phyloP scores from a whole-genome alignment of 2,888 invertebrate species.

The Yponomeuta malinellus region DNA sequence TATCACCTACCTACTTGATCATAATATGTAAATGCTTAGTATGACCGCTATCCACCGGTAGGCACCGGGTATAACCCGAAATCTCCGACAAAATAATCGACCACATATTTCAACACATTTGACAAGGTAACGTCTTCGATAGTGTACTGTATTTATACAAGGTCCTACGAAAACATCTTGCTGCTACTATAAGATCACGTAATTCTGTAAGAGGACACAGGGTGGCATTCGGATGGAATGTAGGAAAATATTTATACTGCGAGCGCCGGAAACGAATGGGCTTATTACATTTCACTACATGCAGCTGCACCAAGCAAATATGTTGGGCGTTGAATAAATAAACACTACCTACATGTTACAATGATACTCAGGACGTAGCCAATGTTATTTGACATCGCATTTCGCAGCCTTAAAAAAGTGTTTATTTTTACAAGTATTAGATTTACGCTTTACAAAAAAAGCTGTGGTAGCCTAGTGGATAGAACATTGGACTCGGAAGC shows the following conservation, averaged over 20 bases:
- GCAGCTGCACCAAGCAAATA: not conserved
- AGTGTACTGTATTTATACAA: not conserved
- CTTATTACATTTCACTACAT: not conserved
- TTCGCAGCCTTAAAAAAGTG: too few relatives aligned
- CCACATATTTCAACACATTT: not conserved
- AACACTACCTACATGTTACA: not conserved
- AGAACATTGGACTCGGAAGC: too few relatives aligned
- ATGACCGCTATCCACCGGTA: too few relatives aligned
- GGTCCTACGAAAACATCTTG: constrained; percentile 26
- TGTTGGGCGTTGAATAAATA: not conserved
- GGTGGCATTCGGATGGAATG: constrained; percentile 15
- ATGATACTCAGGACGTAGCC: not conserved
- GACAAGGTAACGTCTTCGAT: not conserved
- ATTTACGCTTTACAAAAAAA: too few relatives aligned
- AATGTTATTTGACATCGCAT: too few relatives aligned
- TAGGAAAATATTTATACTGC: constrained; percentile 14
- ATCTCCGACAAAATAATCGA: not conserved
- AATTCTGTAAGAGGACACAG: constrained; percentile 17
- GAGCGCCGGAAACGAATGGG: constrained; percentile 3
- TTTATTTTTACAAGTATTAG: too few relatives aligned
- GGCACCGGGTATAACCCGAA: not conserved
- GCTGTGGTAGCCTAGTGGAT: too few relatives aligned
- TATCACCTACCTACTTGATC: too few relatives aligned
- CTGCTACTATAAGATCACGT: constrained; percentile 16
- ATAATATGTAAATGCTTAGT: too few relatives aligned